These are phyloP conservation scores for Adelosebastes latens DNA, from an alignment of 2,797 vertebrate genomes.

Conservation along the genomic window DNA sequence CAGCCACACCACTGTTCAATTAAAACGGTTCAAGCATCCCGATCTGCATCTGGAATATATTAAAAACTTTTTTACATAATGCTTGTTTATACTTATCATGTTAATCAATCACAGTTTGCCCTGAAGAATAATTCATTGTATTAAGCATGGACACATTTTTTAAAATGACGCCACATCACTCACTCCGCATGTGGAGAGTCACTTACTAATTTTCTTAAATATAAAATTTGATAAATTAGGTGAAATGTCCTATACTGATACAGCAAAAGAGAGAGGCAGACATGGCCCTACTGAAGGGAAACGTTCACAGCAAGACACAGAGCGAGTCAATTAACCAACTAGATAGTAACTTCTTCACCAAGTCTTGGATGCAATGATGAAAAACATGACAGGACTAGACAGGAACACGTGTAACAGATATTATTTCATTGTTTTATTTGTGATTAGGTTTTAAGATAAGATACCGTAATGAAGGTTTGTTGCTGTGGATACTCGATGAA, in stretches of 20 bases:
- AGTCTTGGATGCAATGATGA: neutral
- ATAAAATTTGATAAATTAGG: neutral
- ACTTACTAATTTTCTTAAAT: neutral
- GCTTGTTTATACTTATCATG: neutral
- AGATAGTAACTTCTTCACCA: neutral
- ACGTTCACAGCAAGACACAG: neutral
- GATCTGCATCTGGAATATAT: neutral
- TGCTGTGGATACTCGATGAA: neutral
- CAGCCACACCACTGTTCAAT: neutral
- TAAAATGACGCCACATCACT: neutral
- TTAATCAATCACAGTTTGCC: neutral
- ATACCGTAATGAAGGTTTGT: neutral
- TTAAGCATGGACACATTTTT: neutral
- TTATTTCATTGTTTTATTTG: neutral
- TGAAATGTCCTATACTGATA: neutral
- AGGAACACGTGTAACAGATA: neutral
- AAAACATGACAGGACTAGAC: neutral
- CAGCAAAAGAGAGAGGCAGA: neutral
- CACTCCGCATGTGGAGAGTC: neutral
- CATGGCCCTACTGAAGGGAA: neutral
- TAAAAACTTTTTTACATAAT: neutral
- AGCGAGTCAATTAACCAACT: neutral
- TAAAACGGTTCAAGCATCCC: neutral
- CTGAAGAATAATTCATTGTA: neutral
- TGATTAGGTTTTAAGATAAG: slow-evolving; percentile 25